Base-by-base conservation (phyloP, 2,113 vertebrate genomes). In the Mormyrus iriodes region DNA sequence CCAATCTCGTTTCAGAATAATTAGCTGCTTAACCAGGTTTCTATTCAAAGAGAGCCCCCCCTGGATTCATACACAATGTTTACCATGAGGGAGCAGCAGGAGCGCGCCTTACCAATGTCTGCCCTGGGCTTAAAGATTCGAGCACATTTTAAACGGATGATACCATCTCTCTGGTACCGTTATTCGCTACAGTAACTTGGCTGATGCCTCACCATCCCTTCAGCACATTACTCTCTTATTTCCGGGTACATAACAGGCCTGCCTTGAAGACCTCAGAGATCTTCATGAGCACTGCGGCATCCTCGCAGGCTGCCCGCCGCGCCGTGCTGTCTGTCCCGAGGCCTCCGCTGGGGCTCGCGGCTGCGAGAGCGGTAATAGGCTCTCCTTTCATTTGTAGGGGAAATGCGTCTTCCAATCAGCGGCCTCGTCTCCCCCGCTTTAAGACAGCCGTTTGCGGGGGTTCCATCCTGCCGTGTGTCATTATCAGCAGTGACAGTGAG, bases 1-100 rank as follows among this genome's bases (percentile, higher is more conserved):
- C 91, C 91, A 91, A 93, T 94, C 93, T 89, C 93, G 42, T 94
- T 94, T 93, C 91, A 95, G 65, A 90, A 76, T 94, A 94, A 94
- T 93, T 90, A 88, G 93, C 92, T 93, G 88, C 92, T 94, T 92
- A 92, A 92, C 90, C 92, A 88, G 89, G 86, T 89, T 92, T 94
- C 86, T 94, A 92, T 92, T 90, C 87, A 89, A 85, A 91, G 27
- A 55, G 89, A 44, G 85, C 90, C 12, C 87, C 61, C 58, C 76
- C 52, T 8, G 42, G 49, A 91, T 91, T 94, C 91, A 90, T 90
- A 91, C 91, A 65, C 90, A 85, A 79, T 89, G 92, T 90, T 92
- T 93, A 94, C 90, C 88, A 88, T 88, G 90, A 89, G 53, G 73
- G 89, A 89, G 90, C 90, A 90, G 91, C 93, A 91, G 93, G 92